Base-by-base conservation (phyloP, 2,113 vertebrate genomes). In the Cervus canadensis region DNA sequence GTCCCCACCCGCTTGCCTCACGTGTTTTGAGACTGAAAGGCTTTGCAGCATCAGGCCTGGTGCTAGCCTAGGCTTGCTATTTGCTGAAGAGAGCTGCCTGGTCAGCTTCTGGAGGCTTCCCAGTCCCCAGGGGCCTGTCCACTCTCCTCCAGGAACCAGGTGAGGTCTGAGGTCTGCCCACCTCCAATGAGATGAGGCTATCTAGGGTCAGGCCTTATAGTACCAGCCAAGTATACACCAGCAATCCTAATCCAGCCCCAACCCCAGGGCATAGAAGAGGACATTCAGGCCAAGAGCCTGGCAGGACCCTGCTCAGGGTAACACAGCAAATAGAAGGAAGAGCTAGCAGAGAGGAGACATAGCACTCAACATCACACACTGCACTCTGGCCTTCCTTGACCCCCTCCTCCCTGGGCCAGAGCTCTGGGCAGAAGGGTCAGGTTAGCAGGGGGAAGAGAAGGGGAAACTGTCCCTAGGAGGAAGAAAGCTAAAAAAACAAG, bases 31-130 rank as follows among this genome's bases (percentile, higher is more conserved):
- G 95, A 23, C 87, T 98, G 90, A 98, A 98, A 98, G 82, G 87
- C 76, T 98, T 98, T 98, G 97, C 97, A 97, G 76, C 97, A 97
- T 98, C 97, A 97, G 98, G 95, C 64, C 92, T 96, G 88, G 59
- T 86, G 50, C 40, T 57, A 76, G 91, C 90, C 59, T 94, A 76
- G 89, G 92, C 60, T 92, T 97, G 95, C 96, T 97, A 14, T 96
- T 95, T 95, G 76, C 50, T 95, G 78, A 57, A 91, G 54, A 97
- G 86, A 97, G 84, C 84, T 95, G 97, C 97, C 67, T 90, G 67
- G 19, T 98, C 98, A 98, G 98, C 94, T 97, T 98, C 96, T 96
- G 88, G 96, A 97, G 30, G 79, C 62, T 98, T 98, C 96, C 89
- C 50, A 71, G 52, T 71, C 62, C 45, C 92, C 64, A 81, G 57